A percentile compares a stretch with the other conserved stretches of the same genome.
Evolutionary conservation across 2,888 invertebrate genomes (phyloP).

Genomic region (Vanessa cardui): DNA sequence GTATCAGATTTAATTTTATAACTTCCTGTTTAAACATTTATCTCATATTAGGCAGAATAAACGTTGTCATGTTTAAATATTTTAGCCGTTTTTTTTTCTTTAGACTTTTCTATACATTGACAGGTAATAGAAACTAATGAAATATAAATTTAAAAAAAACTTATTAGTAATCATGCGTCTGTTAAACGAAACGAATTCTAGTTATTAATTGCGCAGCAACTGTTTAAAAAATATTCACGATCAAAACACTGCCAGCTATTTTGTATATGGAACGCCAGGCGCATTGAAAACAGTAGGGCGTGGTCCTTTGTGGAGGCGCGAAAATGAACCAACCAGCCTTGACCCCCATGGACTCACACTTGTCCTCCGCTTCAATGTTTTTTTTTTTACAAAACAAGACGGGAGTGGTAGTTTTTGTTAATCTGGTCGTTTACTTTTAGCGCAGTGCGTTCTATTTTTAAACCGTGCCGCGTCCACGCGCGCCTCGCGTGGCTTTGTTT

Average conservation of each 20-base stretch:
- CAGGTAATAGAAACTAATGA: no score
- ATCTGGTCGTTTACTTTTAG: conserved; percentile 53
- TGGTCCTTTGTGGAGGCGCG: conserved; percentile 60
- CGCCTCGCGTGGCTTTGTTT: conserved; percentile 74
- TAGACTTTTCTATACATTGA: no score
- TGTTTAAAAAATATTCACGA: conserved; percentile 24
- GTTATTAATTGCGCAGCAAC: conserved; percentile 22
- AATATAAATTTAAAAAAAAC: conserved; percentile 1
- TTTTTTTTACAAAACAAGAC: conserved; percentile 29
- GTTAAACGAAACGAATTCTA: background rate
- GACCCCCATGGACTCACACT: conserved; percentile 45
- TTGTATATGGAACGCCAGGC: conserved; percentile 55
- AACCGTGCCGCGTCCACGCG: conserved; percentile 68
- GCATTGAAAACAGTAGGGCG: conserved; percentile 61
- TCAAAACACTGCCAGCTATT: conserved; percentile 58
- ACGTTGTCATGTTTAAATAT: background rate
- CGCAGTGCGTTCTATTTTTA: conserved; percentile 69
- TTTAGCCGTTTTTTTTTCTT: no score
- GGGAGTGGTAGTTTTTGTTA: conserved; percentile 49
- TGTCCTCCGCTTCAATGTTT: conserved; percentile 33
- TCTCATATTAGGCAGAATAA: background rate
- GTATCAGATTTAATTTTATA: background rate
- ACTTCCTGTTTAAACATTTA: background rate
- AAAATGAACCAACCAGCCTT: conserved; percentile 46
- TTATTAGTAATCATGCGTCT: background rate